Conservation (phyloP, 2,797 vertebrate species). For the Bucorvus abyssinicus region DNA sequence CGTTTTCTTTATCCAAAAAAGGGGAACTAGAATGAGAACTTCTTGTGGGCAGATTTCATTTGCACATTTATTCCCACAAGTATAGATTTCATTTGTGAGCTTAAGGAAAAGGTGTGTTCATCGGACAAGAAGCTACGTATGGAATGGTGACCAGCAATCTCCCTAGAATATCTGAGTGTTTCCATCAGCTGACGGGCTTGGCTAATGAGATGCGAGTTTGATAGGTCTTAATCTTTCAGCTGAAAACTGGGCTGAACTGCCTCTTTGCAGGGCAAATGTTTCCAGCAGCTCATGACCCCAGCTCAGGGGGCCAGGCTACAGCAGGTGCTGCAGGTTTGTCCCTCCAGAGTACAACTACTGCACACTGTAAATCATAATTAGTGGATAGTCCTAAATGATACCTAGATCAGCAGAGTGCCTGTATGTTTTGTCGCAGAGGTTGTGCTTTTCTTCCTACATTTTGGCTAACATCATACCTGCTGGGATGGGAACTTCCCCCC, state of each 20-base stretch:
- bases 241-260: background rate
- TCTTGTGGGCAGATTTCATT: background rate
- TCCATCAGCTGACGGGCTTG: background rate
- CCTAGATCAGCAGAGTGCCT: background rate
- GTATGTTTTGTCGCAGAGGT: background rate
- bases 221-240: background rate
- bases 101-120: background rate
- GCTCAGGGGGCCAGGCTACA: background rate
- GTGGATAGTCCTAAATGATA: background rate
- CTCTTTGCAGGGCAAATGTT: background rate
- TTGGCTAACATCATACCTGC: background rate
- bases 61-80: background rate
- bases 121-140: background rate
- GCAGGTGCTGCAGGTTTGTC: background rate
- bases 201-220: background rate
- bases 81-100: background rate
- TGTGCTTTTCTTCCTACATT: background rate
- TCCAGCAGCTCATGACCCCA: background rate
- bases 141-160: background rate
- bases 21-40: background rate
- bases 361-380: background rate
- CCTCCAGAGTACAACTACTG: background rate
- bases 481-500: background rate
- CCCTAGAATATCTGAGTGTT: background rate
- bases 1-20: background rate